Evolutionary conservation across 2,888 invertebrate species (phyloP), one percentile per base, ranked within the genome.

Genomic region (Hydroisotoma schaefferi): DNA sequence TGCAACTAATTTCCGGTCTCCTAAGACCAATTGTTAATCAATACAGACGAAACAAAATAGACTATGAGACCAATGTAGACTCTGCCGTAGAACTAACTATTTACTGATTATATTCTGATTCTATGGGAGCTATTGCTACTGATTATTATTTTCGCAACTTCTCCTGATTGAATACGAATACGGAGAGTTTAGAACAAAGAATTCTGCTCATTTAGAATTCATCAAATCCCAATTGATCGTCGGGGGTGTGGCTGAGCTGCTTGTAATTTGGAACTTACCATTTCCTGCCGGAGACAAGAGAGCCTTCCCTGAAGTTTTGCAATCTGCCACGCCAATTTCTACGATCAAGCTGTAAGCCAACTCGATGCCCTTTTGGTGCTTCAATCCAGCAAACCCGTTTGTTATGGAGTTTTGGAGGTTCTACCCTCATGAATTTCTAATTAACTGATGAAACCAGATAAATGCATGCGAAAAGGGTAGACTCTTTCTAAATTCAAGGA

Each of bases 91-190:
- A n/a, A n/a, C n/a, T n/a, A n/a, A n/a, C n/a, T n/a, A n/a, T n/a
- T n/a, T n/a, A n/a, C n/a, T n/a, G n/a, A n/a, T n/a, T 33, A 10
- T 33, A 15, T 33, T 15, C 43, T 43, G 6, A 33, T 33, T 33
- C 33, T 33, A 33, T 33, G 33, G 33, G 8, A 33, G 33, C 8
- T 10, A 33, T 33, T 33, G 15, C 15, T 33, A 33, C 8, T 49
- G 10, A 27, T 49, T 49, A 10, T 25, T 20, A n/a, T n/a, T n/a
- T 51, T n/a, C 22, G 3, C n/a, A 20, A 6, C 18, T 43, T 27
- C 27, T 55, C 46, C 54, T 58, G 85, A 83, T 90, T 38, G 95
- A 95, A 79, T 97, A 97, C 76, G 93, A 92, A 76, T 94, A 93
- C 72, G 94, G 94, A 1, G 90, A 90, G 73, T 92, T 85, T 74